Percentiles rank a stretch among this genome's conserved stretches.
These are phyloP conservation scores for Cephus sareptanus DNA, from an alignment of 2,888 invertebrate genomes.

Conservation along the genomic window DNA sequence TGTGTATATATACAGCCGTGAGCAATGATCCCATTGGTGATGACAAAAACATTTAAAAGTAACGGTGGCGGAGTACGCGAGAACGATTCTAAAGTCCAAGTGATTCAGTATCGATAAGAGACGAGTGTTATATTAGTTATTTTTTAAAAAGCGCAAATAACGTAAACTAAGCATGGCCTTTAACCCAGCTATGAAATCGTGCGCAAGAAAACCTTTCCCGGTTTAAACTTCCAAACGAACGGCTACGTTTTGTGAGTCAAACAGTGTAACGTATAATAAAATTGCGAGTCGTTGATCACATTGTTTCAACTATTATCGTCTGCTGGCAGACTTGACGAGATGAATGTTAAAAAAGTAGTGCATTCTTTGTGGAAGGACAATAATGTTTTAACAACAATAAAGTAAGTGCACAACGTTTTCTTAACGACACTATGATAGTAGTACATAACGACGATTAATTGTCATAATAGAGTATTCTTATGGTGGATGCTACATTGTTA, in stretches of 20 bases:
- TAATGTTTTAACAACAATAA: neutral
- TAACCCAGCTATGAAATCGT: neutral
- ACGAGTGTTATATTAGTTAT: neutral
- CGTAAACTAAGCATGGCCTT: neutral
- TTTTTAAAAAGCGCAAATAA: neutral
- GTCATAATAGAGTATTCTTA: neutral
- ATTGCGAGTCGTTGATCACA: neutral
- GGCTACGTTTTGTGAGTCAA: neutral
- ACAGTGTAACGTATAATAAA: neutral
- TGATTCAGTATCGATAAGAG: neutral
- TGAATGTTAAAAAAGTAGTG: neutral
- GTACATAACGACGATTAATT: neutral
- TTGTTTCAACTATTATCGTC: neutral
- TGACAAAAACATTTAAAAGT: neutral
- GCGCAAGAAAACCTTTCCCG: neutral
- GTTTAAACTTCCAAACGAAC: neutral
- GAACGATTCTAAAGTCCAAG: neutral
- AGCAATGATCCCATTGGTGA: neutral
- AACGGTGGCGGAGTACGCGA: neutral
- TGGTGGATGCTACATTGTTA: neutral
- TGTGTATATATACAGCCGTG: neutral
- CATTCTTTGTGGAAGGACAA: neutral
- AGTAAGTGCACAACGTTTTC: neutral
- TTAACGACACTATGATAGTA: neutral
- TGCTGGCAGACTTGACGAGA: neutral